phyloP scores from a whole-genome alignment of 2,113 vertebrate species.

The Rhea americana region DNA sequence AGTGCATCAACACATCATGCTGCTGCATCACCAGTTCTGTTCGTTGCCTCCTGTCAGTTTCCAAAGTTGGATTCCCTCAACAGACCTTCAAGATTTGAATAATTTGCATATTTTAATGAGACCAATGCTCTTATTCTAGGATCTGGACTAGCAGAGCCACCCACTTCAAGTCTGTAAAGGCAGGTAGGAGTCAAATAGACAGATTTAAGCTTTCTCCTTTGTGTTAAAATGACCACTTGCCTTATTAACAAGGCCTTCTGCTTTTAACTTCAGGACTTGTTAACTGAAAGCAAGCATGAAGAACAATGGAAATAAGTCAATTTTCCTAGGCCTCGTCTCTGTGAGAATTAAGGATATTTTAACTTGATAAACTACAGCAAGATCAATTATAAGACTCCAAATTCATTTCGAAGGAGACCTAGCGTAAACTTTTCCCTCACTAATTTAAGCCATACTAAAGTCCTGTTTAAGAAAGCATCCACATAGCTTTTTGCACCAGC shows the following conservation, averaged over 20 bases:
- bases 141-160: not conserved
- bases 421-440: not conserved
- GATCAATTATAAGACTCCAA: not conserved
- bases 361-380: not conserved
- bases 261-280: not conserved
- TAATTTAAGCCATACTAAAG: not conserved
- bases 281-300: not conserved
- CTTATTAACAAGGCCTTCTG: not conserved
- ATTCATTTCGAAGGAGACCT: not conserved
- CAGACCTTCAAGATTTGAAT: not conserved
- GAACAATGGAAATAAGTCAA: not conserved
- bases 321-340: not conserved
- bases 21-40: not conserved
- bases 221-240: not conserved
- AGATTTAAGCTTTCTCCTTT: not conserved
- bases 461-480: not conserved
- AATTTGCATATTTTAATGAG: not conserved
- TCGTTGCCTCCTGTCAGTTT: not conserved
- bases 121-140: not conserved
- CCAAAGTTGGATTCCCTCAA: not conserved
- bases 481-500: not conserved
- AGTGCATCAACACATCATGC: not conserved
- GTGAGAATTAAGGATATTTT: not conserved
- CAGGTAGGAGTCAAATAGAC: not conserved
- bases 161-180: not conserved